Conservation (phyloP, 2,113 vertebrate species). For the Nannobrachium achirus region DNA sequence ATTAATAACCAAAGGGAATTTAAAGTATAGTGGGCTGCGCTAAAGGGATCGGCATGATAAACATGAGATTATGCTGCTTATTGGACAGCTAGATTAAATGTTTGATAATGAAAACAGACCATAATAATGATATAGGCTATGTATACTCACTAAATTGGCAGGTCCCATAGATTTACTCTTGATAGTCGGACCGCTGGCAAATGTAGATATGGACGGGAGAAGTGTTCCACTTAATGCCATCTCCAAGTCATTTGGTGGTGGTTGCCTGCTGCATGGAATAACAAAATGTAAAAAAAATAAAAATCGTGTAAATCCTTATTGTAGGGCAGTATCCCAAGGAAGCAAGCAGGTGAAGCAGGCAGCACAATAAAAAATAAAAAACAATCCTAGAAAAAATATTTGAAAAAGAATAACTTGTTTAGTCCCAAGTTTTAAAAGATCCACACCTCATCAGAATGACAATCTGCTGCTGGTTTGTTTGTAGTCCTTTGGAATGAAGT, state of each 20-base stretch:
- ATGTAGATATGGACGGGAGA: conserved; percentile 92
- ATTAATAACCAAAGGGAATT: too few relatives aligned
- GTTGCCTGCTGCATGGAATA: conserved; percentile 88
- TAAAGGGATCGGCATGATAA: too few relatives aligned
- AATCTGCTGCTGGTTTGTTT: conserved; percentile 27
- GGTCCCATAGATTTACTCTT: conserved; percentile 84
- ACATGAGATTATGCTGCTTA: too few relatives aligned
- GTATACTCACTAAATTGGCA: conserved; percentile 84
- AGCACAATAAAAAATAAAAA: too few relatives aligned
- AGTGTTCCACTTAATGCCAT: conserved; percentile 94
- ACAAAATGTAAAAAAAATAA: conserved; percentile 33
- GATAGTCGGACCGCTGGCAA: conserved; percentile 84
- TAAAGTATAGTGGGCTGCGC: too few relatives aligned
- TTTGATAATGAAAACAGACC: too few relatives aligned
- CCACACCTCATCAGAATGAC: conserved; percentile 74
- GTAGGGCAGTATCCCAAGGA: conserved; percentile 15
- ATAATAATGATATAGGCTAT: background rate
- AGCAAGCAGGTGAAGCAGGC: too few relatives aligned
- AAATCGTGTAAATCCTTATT: conserved; percentile 52
- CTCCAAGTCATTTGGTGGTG: conserved; percentile 91
- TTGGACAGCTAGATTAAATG: too few relatives aligned
- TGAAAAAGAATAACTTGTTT: too few relatives aligned
- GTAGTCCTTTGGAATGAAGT: conserved; percentile 23
- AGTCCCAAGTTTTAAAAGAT: conserved; percentile 32
- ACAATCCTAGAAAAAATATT: too few relatives aligned